Evolutionary conservation across 2,113 vertebrate genomes (phyloP).

Genomic region (Callipepla californica): DNA sequence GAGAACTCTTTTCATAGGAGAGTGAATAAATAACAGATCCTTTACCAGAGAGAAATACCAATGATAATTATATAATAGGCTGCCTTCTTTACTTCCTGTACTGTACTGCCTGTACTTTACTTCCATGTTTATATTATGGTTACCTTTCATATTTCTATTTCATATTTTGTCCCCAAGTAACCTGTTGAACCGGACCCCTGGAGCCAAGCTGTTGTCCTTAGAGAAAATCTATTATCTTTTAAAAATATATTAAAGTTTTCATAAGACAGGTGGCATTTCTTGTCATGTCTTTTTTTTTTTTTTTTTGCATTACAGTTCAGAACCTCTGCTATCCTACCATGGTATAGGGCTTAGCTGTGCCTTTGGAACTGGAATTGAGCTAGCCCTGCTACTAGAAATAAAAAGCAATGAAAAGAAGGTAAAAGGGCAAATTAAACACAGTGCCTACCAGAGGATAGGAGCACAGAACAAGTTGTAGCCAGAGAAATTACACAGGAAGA

Average conservation of each 20-base stretch:
- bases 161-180: background rate
- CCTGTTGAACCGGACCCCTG: background rate
- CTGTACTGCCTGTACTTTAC: background rate
- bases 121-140: constrained; percentile 1
- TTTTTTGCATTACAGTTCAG: background rate
- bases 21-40: constrained; percentile 29
- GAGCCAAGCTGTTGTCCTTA: background rate
- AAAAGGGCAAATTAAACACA: background rate
- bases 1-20: background rate
- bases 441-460: background rate
- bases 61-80: background rate
- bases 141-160: constrained; percentile 37
- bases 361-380: background rate
- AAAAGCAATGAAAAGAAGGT: background rate
- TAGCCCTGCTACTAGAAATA: background rate
- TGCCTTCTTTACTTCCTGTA: background rate
- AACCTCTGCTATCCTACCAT: background rate
- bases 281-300: background rate
- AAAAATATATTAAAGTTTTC: background rate
- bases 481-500: background rate
- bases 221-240: background rate
- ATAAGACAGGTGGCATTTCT: background rate
- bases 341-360: fast-evolving
- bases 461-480: background rate
- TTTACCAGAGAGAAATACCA: background rate